phyloP scores from a whole-genome alignment of 1,140 invertebrate species.

The Ctenoplectra terminalis region DNA sequence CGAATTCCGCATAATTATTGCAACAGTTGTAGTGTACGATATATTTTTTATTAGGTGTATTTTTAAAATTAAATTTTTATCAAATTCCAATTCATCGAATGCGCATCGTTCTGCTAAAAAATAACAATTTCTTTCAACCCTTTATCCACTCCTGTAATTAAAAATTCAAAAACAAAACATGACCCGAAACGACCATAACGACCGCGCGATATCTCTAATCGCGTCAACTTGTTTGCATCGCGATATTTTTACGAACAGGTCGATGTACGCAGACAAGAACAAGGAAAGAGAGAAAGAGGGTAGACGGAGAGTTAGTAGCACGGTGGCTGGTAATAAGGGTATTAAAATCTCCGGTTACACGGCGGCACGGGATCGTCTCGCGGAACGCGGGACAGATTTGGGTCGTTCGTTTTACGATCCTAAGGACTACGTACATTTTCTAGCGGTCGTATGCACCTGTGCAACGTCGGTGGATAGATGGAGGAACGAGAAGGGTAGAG shows the following conservation, averaged over 20 bases:
- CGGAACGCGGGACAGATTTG: slow-evolving; percentile 74
- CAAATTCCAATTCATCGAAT: too few relatives aligned
- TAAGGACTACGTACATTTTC: slow-evolving; percentile 24
- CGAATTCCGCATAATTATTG: too few relatives aligned
- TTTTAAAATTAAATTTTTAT: too few relatives aligned
- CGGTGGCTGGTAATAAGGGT: slow-evolving; percentile 14
- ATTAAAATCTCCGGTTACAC: slow-evolving; percentile 15
- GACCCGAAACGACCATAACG: too few relatives aligned
- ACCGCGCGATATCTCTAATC: not conserved
- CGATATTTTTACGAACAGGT: not conserved
- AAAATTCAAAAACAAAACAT: too few relatives aligned
- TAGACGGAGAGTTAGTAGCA: not conserved
- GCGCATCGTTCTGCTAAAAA: too few relatives aligned
- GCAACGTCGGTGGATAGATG: not conserved
- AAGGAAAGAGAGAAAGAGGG: not conserved
- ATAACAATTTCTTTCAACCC: too few relatives aligned
- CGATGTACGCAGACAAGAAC: not conserved
- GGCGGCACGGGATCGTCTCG: slow-evolving; percentile 3
- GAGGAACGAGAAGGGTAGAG: slow-evolving; percentile 60
- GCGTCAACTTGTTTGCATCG: not conserved
- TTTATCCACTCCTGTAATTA: too few relatives aligned
- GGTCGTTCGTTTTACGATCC: slow-evolving; percentile 77
- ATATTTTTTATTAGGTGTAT: too few relatives aligned
- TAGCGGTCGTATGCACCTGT: slow-evolving; percentile 22
- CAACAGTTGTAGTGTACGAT: too few relatives aligned